These are phyloP conservation scores for Odontocolon sp. DNA, from an alignment of 2,888 invertebrate genomes.

Conservation along the genomic window DNA sequence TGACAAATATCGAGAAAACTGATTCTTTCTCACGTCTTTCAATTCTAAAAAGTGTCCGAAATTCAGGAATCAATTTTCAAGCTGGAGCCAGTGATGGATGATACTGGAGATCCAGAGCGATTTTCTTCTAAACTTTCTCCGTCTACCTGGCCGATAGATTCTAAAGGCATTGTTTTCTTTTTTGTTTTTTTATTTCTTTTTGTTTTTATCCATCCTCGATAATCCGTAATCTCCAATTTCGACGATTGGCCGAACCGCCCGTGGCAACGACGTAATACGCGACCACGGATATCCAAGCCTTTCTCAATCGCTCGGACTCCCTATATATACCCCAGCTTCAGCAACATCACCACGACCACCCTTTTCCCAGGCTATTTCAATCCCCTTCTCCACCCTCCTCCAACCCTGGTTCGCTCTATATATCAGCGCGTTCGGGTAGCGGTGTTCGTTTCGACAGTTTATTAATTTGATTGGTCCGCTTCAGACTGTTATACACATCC, in stretches of 20 bases:
- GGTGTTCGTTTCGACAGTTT: slow-evolving; percentile 76
- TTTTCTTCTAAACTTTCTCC: no score
- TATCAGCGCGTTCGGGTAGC: slow-evolving; percentile 47
- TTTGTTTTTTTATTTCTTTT: neutral
- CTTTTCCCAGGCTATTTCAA: slow-evolving; percentile 11
- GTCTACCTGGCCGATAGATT: no score
- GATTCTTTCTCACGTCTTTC: no score
- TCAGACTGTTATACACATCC: slow-evolving; percentile 58
- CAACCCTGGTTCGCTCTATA: neutral
- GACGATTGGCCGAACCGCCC: slow-evolving; percentile 75
- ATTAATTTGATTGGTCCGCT: slow-evolving; percentile 79
- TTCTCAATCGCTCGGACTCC: slow-evolving; percentile 45
- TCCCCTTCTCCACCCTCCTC: slow-evolving; percentile 5
- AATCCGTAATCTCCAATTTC: slow-evolving; percentile 79
- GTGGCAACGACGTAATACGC: slow-evolving; percentile 72
- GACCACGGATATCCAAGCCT: slow-evolving; percentile 19
- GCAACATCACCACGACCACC: slow-evolving; percentile 11
- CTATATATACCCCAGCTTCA: slow-evolving; percentile 9
- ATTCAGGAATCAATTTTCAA: no score
- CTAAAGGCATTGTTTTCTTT: no score
- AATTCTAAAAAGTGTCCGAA: no score
- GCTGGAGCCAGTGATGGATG: no score
- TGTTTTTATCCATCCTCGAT: slow-evolving; percentile 57
- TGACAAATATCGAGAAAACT: no score
- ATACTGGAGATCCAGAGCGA: no score